phyloP scores from a whole-genome alignment of 1,140 invertebrate species.

The Forficula auricularia region DNA sequence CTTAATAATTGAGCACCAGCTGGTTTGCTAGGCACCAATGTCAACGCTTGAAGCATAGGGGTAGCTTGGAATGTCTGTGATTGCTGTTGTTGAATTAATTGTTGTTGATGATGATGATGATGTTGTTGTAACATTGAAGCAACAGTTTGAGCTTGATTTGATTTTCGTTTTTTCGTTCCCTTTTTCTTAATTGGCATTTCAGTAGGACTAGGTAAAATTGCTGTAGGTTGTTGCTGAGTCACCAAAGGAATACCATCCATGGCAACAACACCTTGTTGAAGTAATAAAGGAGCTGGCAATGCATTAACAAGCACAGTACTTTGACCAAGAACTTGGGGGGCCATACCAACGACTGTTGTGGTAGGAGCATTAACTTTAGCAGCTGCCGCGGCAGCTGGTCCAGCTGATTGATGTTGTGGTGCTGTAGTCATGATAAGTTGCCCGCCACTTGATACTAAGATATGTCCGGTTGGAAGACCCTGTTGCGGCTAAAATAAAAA shows the following conservation, averaged over 20 bases:
- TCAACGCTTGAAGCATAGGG: slow-evolving; percentile 41
- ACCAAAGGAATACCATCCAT: slow-evolving; percentile 39
- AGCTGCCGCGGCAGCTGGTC: background rate
- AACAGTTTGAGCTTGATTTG: slow-evolving; percentile 40
- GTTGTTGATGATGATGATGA: slow-evolving; percentile 15
- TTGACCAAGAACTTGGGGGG: slow-evolving; percentile 47
- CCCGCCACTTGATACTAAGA: slow-evolving; percentile 52
- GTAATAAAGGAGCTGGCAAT: slow-evolving; percentile 51
- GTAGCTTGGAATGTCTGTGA: slow-evolving; percentile 1
- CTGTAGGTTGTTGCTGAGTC: background rate
- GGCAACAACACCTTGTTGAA: slow-evolving; percentile 51
- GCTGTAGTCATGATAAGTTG: slow-evolving; percentile 43
- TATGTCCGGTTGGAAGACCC: slow-evolving; percentile 42
- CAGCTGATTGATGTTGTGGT: background rate
- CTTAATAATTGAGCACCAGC: slow-evolving; percentile 25
- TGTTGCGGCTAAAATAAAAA: slow-evolving; percentile 4
- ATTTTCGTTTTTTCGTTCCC: slow-evolving; percentile 50
- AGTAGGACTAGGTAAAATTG: background rate
- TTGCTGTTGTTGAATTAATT: slow-evolving; percentile 9
- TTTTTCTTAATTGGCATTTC: slow-evolving; percentile 30
- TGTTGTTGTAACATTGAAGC: slow-evolving; percentile 44
- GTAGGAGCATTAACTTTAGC: slow-evolving; percentile 24
- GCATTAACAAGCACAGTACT: slow-evolving; percentile 67
- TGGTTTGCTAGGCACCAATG: slow-evolving; percentile 51
- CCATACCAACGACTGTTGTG: slow-evolving; percentile 28